These are phyloP conservation scores for Brachyrhaphis roseni DNA, from an alignment of 2,797 vertebrate species.

Conservation along the genomic window DNA sequence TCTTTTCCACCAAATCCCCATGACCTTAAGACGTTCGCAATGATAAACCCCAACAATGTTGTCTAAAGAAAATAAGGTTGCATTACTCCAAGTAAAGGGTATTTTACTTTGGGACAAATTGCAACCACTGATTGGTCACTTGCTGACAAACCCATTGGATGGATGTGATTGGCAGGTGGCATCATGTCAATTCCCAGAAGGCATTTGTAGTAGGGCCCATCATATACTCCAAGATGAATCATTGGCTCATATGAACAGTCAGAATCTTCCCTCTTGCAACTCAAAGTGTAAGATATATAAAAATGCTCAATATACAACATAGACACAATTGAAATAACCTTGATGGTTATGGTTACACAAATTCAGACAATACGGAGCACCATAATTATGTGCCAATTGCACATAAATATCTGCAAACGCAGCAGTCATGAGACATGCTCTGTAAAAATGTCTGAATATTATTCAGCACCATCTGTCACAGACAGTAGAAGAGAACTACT, in stretches of 20 bases:
- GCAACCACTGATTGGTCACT: neutral
- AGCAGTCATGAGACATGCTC: neutral
- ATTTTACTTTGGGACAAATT: neutral
- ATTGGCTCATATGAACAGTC: neutral
- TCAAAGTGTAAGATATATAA: neutral
- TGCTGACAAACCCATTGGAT: neutral
- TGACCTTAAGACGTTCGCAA: no score
- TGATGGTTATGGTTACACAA: neutral
- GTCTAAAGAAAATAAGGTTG: no score
- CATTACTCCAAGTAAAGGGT: neutral
- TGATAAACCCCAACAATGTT: no score
- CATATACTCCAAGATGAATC: neutral
- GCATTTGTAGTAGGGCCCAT: neutral
- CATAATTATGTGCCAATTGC: neutral
- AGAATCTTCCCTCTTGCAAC: neutral
- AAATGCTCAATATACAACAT: neutral
- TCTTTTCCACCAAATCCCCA: neutral
- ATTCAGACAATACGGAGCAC: neutral
- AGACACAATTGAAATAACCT: neutral
- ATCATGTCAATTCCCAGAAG: neutral
- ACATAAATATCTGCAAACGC: neutral
- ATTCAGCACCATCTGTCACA: slow-evolving; percentile 1
- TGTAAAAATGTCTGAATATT: neutral
- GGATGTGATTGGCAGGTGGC: neutral
- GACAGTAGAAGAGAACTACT: neutral